Conservation (phyloP, 1,140 invertebrate genomes). For the Tyrophagus putrescentiae region DNA sequence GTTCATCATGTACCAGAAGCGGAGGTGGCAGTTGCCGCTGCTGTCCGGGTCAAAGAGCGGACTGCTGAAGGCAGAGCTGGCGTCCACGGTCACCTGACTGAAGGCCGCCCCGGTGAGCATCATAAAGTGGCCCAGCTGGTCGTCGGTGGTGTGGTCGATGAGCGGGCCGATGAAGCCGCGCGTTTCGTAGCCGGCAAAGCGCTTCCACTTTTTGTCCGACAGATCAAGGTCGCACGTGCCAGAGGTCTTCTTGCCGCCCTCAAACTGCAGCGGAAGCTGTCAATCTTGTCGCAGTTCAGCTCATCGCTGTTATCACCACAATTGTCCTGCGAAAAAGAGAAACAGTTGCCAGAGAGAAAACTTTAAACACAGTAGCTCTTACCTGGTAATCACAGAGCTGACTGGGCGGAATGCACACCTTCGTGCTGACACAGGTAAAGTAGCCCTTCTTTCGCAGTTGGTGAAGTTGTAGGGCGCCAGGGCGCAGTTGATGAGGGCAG, state of each 20-base stretch:
- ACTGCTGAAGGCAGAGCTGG: constrained; percentile 10
- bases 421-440: constrained; percentile 21
- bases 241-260: background rate
- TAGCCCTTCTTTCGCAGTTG: constrained; percentile 17
- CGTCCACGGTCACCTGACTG: constrained; percentile 3
- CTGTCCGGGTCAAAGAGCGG: constrained; percentile 20
- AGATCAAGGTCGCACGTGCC: constrained; percentile 14
- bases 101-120: background rate
- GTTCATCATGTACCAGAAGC: constrained; percentile 24
- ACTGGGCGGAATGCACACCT: constrained; percentile 20
- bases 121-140: background rate
- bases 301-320: constrained; percentile 27
- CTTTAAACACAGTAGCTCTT: too few relatives aligned
- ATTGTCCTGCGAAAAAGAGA: too few relatives aligned
- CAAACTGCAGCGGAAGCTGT: constrained; percentile 25
- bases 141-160: constrained; percentile 16
- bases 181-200: background rate
- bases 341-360: too few relatives aligned
- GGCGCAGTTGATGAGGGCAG: constrained; percentile 22
- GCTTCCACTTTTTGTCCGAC: constrained; percentile 15
- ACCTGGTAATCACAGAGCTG: constrained; percentile 4
- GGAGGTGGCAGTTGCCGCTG: constrained; percentile 19
- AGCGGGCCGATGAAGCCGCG: constrained; percentile 7
- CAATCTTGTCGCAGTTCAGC: constrained; percentile 21
- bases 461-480: background rate